Base-by-base conservation (phyloP, 2,888 invertebrate genomes). In the Exocentrus adspersus region DNA sequence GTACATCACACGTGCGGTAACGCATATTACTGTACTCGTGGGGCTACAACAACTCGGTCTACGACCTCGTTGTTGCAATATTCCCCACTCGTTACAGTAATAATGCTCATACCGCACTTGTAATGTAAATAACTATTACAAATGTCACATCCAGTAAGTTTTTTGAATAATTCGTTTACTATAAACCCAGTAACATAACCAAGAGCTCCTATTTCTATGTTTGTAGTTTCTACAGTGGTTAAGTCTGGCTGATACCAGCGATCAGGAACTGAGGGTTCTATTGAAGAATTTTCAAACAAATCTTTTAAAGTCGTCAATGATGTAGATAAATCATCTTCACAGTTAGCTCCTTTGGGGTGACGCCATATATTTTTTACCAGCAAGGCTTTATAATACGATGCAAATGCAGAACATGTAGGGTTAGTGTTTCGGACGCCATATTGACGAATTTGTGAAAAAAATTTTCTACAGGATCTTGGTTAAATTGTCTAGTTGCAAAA, bases 401-500 rank as follows among this genome's bases (percentile, higher is more conserved):
- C n/a, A 19, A 46, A 46, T 5, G 17, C 10, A 12, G 10, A 7
- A 24, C 46, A 61, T 1, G 60, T 66, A 1, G 69, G 70, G 45
- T 65, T 65, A 5, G 30, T 61, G 45, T 68, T 57, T 12, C 69
- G n/a, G 1, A 62, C 30, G 2, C 66, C 68, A 43, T 70, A 67
- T 28, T 62, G 63, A 17, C 71, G 32, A 10, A 70, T 64, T 20
- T 48, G 30, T 4, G 67, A 62, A 72, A 71, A 54, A 64, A 68
- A 19, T 65, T 70, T 60, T 72, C 71, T n/a, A 72, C 12, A 0
- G 70, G 66, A 54, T 72, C 71, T 54, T 67, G 70, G 53, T 71
- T 72, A 0, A 70, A 60, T 51, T 28, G 46, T 14, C 65, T 48
- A 9, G 21, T 21, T 10, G 12, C 10, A 46, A 46, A 14, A 46